phyloP scores from a whole-genome alignment of 2,888 invertebrate species.

The Athalia rosae region DNA sequence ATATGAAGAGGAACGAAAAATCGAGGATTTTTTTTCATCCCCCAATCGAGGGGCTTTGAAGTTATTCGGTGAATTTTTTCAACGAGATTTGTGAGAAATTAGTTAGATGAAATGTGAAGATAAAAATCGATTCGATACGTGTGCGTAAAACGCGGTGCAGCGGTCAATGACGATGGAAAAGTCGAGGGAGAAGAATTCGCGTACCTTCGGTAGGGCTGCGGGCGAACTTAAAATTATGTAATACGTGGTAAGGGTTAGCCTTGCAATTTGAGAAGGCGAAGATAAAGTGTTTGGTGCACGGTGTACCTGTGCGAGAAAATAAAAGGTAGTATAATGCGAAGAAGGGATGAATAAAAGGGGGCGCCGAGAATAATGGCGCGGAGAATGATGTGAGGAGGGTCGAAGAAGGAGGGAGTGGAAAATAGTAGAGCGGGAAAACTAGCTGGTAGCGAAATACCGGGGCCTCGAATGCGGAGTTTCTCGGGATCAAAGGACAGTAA shows the following conservation, averaged over 20 bases:
- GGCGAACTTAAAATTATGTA: neutral
- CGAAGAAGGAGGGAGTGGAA: neutral
- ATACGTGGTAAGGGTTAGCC: neutral
- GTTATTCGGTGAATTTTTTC: no score
- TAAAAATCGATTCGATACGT: no score
- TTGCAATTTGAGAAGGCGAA: neutral
- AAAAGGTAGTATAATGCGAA: no score
- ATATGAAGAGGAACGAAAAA: no score
- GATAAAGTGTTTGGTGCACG: neutral
- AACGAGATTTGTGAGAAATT: no score
- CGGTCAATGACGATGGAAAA: no score
- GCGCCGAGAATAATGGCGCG: slow-evolving; percentile 7
- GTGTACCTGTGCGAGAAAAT: no score
- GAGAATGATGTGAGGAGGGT: slow-evolving; percentile 16
- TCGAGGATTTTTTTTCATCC: no score
- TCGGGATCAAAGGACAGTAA: slow-evolving; percentile 30
- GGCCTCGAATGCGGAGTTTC: slow-evolving; percentile 8
- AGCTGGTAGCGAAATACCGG: slow-evolving; percentile 3
- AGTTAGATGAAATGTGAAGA: no score
- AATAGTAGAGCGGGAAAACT: slow-evolving; percentile 11
- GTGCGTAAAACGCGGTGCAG: no score
- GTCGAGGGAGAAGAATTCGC: no score
- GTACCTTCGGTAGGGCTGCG: neutral
- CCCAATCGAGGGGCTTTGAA: no score
- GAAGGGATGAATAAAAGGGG: neutral